A percentile compares a stretch with the other conserved stretches of the same genome.
These are phyloP conservation scores for Brenthis hecate DNA, from an alignment of 2,888 invertebrate genomes.

Conservation along the genomic window DNA sequence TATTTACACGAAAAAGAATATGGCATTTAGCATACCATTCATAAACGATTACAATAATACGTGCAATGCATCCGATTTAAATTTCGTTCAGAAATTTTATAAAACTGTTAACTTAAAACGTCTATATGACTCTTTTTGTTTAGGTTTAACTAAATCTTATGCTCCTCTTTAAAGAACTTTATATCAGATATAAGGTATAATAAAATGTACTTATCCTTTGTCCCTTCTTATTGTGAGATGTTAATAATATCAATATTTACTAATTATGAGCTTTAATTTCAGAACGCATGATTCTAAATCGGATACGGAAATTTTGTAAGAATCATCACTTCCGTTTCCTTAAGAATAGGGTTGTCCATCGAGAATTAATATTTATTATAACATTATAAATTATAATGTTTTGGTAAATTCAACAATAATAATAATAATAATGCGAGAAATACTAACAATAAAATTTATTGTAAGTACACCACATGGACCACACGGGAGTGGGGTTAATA, in stretches of 20 bases:
- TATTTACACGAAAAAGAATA: too few species aligned
- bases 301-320: slow-evolving; percentile 40
- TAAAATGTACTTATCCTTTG: too few species aligned
- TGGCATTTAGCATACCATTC: too few species aligned
- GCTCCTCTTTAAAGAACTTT: too few species aligned
- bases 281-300: slow-evolving; percentile 34
- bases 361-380: too few species aligned
- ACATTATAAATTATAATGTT: not conserved
- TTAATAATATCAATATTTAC: not conserved
- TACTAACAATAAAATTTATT: slow-evolving; percentile 83
- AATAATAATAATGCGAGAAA: not conserved
- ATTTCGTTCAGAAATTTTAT: too few species aligned
- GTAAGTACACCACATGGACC: slow-evolving; percentile 89
- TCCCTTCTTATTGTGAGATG: not conserved
- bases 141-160: too few species aligned
- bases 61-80: too few species aligned
- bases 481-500: slow-evolving; percentile 84
- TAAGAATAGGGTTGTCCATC: slow-evolving; percentile 29
- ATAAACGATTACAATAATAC: too few species aligned
- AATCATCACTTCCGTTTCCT: slow-evolving; percentile 47
- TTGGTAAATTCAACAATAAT: not conserved
- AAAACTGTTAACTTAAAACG: too few species aligned
- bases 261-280: slow-evolving; percentile 17
- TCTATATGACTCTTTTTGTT: too few species aligned
- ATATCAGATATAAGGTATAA: too few species aligned